Conservation (phyloP, 2,797 vertebrate species). For the Amniataba percoides region DNA sequence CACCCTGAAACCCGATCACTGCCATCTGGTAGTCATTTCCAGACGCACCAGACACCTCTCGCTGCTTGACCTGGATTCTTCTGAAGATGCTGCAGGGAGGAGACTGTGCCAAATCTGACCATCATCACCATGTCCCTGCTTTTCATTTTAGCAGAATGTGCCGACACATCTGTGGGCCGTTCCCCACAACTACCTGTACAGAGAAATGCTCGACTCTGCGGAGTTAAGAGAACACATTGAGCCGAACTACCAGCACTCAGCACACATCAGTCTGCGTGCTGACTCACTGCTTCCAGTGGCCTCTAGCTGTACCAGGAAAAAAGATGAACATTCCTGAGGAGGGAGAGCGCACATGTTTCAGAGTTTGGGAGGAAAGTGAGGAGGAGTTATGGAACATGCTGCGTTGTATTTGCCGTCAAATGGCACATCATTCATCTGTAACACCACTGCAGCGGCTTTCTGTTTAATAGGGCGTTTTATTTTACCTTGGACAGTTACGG, state of each 20-base stretch:
- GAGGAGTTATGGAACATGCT: constrained; percentile 65
- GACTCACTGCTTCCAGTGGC: constrained; percentile 79
- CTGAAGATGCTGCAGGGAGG: constrained; percentile 70
- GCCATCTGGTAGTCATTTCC: constrained; percentile 84
- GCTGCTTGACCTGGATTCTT: constrained; percentile 81
- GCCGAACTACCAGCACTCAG: constrained; percentile 24
- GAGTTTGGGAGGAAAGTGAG: constrained; percentile 63
- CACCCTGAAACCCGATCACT: constrained; percentile 77
- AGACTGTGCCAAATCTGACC: constrained; percentile 57
- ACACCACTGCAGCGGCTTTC: constrained; percentile 52
- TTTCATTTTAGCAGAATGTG: constrained; percentile 38
- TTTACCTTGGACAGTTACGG: constrained; percentile 43
- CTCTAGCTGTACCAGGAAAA: constrained; percentile 63
- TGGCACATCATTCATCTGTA: constrained; percentile 63
- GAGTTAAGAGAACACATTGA: constrained; percentile 7
- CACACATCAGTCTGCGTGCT: constrained; percentile 67
- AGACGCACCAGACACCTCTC: constrained; percentile 71
- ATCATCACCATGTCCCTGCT: constrained; percentile 52
- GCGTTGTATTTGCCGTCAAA: constrained; percentile 66
- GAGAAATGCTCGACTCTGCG: constrained; percentile 5
- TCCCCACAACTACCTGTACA: constrained; percentile 2
- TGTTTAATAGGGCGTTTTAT: constrained; percentile 55
- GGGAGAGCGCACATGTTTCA: constrained; percentile 60
- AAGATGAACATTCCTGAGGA: constrained; percentile 78
- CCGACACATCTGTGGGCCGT: constrained; percentile 16